Conservation (phyloP, 2,888 invertebrate species). For the Phyllotreta striolata region DNA sequence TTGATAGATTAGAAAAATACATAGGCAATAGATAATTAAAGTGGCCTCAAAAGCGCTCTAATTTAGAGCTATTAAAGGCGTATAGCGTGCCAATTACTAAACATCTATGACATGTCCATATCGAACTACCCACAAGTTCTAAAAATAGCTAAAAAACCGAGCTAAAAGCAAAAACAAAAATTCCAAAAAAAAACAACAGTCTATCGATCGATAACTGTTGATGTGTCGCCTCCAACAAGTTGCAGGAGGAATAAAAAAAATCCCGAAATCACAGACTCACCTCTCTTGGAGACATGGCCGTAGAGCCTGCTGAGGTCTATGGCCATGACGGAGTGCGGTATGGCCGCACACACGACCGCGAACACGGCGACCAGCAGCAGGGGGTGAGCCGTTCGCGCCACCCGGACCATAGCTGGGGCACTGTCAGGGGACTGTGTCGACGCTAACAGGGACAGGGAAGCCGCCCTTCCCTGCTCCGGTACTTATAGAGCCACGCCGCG, state of each 20-base stretch:
- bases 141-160: constrained; percentile 6
- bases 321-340: constrained; percentile 73
- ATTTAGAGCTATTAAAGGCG: too few relatives aligned
- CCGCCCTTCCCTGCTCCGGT: constrained; percentile 50
- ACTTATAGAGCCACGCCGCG: constrained; percentile 45
- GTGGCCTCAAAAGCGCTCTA: too few relatives aligned
- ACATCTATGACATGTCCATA: constrained; percentile 3
- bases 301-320: constrained; percentile 84
- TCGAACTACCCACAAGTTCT: background rate
- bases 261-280: constrained; percentile 62
- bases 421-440: constrained; percentile 33
- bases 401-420: constrained; percentile 60
- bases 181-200: constrained; percentile 40
- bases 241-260: constrained; percentile 23
- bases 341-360: constrained; percentile 70
- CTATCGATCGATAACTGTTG: constrained; percentile 53
- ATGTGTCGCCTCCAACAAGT: constrained; percentile 49
- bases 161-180: constrained; percentile 25
- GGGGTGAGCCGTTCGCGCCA: constrained; percentile 59
- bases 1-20: too few relatives aligned
- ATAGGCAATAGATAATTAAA: too few relatives aligned
- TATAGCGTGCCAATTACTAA: background rate
- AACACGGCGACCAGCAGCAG: constrained; percentile 63
- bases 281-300: constrained; percentile 77
- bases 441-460: constrained; percentile 52